phyloP scores from a whole-genome alignment of 2,888 invertebrate species.

The Piscicola geometra region DNA sequence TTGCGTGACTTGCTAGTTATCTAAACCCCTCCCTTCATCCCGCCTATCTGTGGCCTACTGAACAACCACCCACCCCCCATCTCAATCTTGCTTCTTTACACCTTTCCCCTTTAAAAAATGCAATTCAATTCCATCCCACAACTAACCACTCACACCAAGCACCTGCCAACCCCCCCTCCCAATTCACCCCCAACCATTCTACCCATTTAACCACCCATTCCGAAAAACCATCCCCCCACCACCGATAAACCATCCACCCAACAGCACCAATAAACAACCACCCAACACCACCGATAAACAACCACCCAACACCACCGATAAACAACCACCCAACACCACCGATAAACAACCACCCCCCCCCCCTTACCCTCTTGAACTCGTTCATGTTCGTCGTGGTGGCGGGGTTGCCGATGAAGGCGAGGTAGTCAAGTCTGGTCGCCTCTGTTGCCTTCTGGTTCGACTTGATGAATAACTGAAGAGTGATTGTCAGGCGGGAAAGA shows the following conservation, averaged over 20 bases:
- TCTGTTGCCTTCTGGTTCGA: conserved; percentile 66
- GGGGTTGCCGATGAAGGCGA: conserved; percentile 83
- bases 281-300: background rate
- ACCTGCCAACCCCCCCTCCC: too few species aligned
- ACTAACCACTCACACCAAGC: too few species aligned
- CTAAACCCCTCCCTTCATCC: too few species aligned
- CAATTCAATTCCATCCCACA: too few species aligned
- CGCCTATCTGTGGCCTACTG: too few species aligned
- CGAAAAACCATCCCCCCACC: too few species aligned
- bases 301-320: background rate
- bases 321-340: background rate
- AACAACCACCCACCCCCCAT: too few species aligned
- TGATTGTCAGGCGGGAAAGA: background rate
- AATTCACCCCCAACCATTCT: too few species aligned
- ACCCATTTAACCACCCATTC: too few species aligned
- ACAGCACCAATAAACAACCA: background rate
- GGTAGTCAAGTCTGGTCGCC: conserved; percentile 80
- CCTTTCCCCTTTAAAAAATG: too few species aligned
- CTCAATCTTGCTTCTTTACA: too few species aligned
- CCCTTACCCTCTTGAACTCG: conserved; percentile 72
- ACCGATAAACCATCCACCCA: background rate
- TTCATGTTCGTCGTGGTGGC: conserved; percentile 90
- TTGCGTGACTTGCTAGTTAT: too few species aligned
- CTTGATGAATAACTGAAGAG: conserved; percentile 70
- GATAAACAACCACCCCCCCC: background rate